Evolutionary conservation across 2,797 vertebrate species (phyloP).

Genomic region (Petrocephalus schoutedeni): DNA sequence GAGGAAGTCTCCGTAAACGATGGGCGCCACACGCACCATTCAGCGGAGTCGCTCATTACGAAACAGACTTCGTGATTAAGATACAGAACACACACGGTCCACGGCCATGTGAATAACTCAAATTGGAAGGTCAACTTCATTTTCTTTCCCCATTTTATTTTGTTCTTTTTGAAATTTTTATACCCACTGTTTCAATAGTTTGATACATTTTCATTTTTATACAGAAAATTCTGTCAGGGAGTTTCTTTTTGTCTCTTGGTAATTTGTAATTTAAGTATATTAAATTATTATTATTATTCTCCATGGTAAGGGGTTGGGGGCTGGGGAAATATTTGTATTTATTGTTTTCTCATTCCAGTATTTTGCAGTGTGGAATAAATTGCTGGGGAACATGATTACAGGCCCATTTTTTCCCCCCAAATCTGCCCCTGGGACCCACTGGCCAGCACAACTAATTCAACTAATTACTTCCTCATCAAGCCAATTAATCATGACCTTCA

Average conservation of each 20-base stretch:
- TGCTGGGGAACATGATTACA: conserved; percentile 29
- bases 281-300: conserved; percentile 35
- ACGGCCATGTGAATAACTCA: conserved; percentile 37
- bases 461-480: background rate
- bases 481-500: conserved; percentile 9
- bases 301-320: background rate
- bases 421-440: background rate
- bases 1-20: background rate
- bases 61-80: background rate
- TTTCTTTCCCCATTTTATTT: conserved; percentile 42
- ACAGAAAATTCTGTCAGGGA: conserved; percentile 45
- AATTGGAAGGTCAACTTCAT: conserved; percentile 29
- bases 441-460: background rate
- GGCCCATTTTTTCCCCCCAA: background rate
- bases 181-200: conserved; percentile 50
- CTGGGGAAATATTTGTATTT: conserved; percentile 31
- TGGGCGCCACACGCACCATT: background rate
- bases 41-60: background rate
- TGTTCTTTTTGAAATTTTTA: conserved; percentile 50
- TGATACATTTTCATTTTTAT: conserved; percentile 60
- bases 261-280: conserved; percentile 49
- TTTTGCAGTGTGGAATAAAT: conserved; percentile 44
- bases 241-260: conserved; percentile 44
- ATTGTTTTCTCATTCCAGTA: conserved; percentile 37
- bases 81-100: conserved; percentile 16